Evolutionary conservation across 2,888 invertebrate species (phyloP).

Genomic region (Acrocera orbiculus): DNA sequence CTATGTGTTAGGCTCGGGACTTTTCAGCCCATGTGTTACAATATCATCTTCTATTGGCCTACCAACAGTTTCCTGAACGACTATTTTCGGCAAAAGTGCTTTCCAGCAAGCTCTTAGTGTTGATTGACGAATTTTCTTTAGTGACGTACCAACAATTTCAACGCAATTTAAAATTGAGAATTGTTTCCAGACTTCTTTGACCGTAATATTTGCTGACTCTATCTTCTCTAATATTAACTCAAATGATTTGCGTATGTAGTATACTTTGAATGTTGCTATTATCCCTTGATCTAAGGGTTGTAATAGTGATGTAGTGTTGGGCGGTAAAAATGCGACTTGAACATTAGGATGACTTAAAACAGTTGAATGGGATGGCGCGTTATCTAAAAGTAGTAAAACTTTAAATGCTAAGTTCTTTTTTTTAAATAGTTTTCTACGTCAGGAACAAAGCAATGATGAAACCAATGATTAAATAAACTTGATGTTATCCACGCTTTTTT

Average conservation of each 20-base stretch:
- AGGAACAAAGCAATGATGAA: conserved; percentile 4
- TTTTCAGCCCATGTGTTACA: no score
- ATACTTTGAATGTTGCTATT: conserved; percentile 5
- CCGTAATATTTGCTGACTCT: conserved; percentile 7
- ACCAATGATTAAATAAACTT: conserved; percentile 5
- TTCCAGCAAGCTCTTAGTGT: conserved; percentile 4
- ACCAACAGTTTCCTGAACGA: conserved; percentile 7
- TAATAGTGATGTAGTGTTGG: conserved; percentile 5
- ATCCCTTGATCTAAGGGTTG: conserved; percentile 5
- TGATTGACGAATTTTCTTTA: conserved; percentile 6
- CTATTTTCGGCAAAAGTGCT: conserved; percentile 4
- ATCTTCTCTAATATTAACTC: conserved; percentile 9
- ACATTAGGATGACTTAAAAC: conserved; percentile 5
- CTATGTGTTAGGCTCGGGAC: no score
- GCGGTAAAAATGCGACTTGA: conserved; percentile 4
- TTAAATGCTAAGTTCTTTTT: conserved; percentile 4
- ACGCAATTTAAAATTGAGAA: conserved; percentile 4
- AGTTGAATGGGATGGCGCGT: conserved; percentile 3
- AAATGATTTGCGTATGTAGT: conserved; percentile 7
- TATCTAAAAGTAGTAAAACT: conserved; percentile 4
- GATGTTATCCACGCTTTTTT: conserved; percentile 2
- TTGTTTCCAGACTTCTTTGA: conserved; percentile 7
- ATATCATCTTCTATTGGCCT: conserved; percentile 4
- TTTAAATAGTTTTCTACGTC: conserved; percentile 2
- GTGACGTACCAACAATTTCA: conserved; percentile 2